Base-by-base conservation (phyloP, 2,888 invertebrate species). In the Oscheius myriophilus region DNA sequence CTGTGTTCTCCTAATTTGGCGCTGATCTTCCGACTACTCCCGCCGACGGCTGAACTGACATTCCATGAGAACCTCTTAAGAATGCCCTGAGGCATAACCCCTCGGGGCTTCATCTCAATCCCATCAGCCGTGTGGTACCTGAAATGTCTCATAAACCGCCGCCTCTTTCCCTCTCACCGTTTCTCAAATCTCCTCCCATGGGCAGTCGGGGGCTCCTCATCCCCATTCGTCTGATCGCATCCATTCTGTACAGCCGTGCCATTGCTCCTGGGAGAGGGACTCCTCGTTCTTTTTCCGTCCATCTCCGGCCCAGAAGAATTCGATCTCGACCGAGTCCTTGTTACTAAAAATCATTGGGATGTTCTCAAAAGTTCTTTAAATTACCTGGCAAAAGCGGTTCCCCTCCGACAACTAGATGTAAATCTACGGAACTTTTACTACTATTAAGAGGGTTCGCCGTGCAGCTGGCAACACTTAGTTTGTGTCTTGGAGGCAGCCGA, bases 91-190 rank as follows among this genome's bases (percentile, higher is more conserved):
- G 74, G 59, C 39, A 76, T 45, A 55, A 76, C 70, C 9, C 70
- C 71, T 59, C 78, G 77, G 1, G 81, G 77, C 61, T 81, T 82
- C 51, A 80, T 72, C 43, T 91, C 91, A 76, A 91, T 90, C 71
- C 90, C 90, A 74, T 91, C 91, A 7, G 91, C 82, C 89, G 80
- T 78, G 57, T 78, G 78, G 52, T 76, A 78, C 52, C 77, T 67
- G 53, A 46, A 58, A 52, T 18, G 16, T 41, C 21, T 41, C 41
- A 46, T 26, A 14, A 18, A 16, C 51, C 18, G 23, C 21, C 4
- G 3, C 23, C 3, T 55, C 14, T 39, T 9, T 23, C 2, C 25
- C 46, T 26, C n/a, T 49, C 26, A 67, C 67, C 69, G 52, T 61
- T 80, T 80, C 70, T 80, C 80, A 59, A 78, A 80, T 21, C 80